phyloP scores from a whole-genome alignment of 1,140 invertebrate species.

The Bombus turneri region DNA sequence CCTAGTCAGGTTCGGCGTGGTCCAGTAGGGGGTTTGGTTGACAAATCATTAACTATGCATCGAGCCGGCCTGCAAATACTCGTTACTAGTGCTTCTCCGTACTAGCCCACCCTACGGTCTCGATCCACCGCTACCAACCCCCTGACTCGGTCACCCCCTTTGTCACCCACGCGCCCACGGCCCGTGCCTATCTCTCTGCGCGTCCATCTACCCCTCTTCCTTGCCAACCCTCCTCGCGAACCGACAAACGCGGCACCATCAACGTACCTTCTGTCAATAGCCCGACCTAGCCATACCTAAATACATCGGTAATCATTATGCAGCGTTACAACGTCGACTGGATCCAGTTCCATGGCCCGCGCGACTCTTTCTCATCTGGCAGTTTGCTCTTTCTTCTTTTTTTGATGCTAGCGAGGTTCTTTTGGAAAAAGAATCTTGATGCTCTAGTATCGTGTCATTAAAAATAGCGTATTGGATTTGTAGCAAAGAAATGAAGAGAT shows the following conservation, averaged over 20 bases:
- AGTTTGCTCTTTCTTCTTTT: background rate
- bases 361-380: background rate
- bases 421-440: background rate
- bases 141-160: slow-evolving; percentile 37
- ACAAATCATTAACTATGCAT: slow-evolving; percentile 84
- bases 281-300: slow-evolving; percentile 61
- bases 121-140: slow-evolving; percentile 55
- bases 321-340: slow-evolving; percentile 65
- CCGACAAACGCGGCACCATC: slow-evolving; percentile 54
- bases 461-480: no score
- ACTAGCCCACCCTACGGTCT: slow-evolving; percentile 50
- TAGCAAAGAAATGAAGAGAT: no score
- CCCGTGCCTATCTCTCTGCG: slow-evolving; percentile 36
- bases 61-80: slow-evolving; percentile 82
- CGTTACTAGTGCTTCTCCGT: slow-evolving; percentile 81
- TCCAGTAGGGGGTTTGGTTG: slow-evolving; percentile 76
- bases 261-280: slow-evolving; percentile 48
- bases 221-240: slow-evolving; percentile 38
- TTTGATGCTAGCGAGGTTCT: no score
- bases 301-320: slow-evolving; percentile 72
- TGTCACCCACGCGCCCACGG: slow-evolving; percentile 45
- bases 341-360: background rate
- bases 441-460: no score
- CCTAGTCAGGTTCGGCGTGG: slow-evolving; percentile 77
- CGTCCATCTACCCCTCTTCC: background rate